Conservation (phyloP, 2,113 vertebrate species). For the Nyctereutes procyonoides region DNA sequence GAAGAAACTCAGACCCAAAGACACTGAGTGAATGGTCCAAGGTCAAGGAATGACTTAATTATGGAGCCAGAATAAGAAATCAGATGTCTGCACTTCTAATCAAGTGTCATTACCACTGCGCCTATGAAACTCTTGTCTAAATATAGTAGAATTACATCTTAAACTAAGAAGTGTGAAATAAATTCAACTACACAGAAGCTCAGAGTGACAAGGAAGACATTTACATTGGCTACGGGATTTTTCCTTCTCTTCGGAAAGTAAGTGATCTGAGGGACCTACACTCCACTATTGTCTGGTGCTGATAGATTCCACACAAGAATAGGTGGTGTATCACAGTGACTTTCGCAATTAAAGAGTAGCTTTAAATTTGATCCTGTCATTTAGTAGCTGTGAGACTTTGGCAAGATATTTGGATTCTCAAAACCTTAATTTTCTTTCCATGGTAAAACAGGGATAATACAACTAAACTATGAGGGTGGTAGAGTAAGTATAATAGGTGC, state of each 20-base stretch:
- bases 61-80: background rate
- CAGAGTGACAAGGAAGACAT: background rate
- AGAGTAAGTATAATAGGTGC: background rate
- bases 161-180: background rate
- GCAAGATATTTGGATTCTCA: background rate
- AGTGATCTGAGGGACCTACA: background rate
- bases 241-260: background rate
- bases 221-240: background rate
- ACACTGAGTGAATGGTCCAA: background rate
- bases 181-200: background rate
- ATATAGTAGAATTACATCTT: background rate
- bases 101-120: background rate
- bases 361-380: background rate
- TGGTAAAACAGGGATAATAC: background rate
- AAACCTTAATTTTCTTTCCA: background rate
- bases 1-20: slow-evolving; percentile 16
- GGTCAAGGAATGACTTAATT: background rate
- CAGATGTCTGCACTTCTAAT: background rate
- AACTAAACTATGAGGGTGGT: background rate
- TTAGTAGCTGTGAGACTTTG: background rate
- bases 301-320: background rate
- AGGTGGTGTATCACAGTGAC: background rate
- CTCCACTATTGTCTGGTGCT: background rate
- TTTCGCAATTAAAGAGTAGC: background rate
- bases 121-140: background rate